Evolutionary conservation across 35 echinoderm and acorn worm species (phyloP), one percentile per base, ranked within the genome.

Genomic region (Heliocidaris erythrogramma): DNA sequence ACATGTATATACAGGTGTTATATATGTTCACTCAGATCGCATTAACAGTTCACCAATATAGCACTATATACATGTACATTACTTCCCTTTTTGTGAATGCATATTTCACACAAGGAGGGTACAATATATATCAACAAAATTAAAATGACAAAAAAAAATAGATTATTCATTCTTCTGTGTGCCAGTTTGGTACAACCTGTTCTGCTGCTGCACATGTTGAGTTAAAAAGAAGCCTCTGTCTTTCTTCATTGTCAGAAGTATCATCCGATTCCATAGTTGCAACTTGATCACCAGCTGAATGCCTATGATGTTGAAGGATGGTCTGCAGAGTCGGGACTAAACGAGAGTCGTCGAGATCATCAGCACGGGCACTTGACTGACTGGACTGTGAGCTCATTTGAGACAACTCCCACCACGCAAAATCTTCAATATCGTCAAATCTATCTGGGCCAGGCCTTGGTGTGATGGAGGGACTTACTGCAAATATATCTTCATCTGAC

Each of bases 101-200:
- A 2, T 56, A 56, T 56, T 56, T 42, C 35, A 42, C 35, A 42
- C 35, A 42, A 42, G 35, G 52, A 12, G 52, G 0, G 52, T 2
- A 11, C 10, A 56, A 56, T 56, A 11, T 2, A 14, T 11, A 10
- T 56, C 52, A 56, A 10, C 52, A 56, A 56, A 56, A 11, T 56
- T 42, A 42, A 42, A 42, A 42, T 10, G 52, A 30, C 10, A 86
- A 9, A 86, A 86, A 86, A 30, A 86, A 14, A 86, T 0, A 18
- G 9, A 86, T 32, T 29, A 29, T 86, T 32, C 47, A 89, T 89
- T 89, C 87, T 89, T 89, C 87, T 89, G 87, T 32, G 87, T 32
- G 87, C 87, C 87, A 89, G 31, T 89, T 42, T 89, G 87, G 87
- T 47, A 89, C 87, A 42, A 89, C 87, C 31, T 89, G 87, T 89